Base-by-base conservation (phyloP, 2,797 vertebrate species). In the Macropus fuliginosus region DNA sequence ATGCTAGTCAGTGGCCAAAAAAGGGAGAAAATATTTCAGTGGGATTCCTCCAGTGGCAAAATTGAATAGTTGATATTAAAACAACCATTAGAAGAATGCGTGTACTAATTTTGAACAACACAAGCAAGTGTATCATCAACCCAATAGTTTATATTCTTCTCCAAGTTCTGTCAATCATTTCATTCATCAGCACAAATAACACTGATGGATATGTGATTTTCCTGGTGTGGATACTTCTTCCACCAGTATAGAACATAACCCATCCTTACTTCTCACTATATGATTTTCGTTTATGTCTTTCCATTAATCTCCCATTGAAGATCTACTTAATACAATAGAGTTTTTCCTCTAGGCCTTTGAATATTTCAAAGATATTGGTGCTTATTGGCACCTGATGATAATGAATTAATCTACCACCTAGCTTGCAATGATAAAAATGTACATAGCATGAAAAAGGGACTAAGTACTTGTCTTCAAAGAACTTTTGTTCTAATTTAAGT, bases 381-480 rank as follows among this genome's bases (percentile, higher is more conserved):
- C 62, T 74, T n/a, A 13, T 40, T 81, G 21, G 6, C 24, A 46
- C 28, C 40, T 81, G 74, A 46, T 66, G 31, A 66, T 16, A 66
- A 66, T 34, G 31, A 29, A n/a, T 66, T 66, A n/a, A 66, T 66
- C 59, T 5, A 66, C 21, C 74, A 81, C 40, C 74, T 46, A 46
- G 3, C 18, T 81, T 46, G 8, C 40, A 81, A 14, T 81, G 21
- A 40, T 81, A 81, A 81, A 81, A 81, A 46, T 27, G 2, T 46
- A 46, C 18, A 46, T 81, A 46, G 46, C 18, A 81, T 46, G n/a
- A 81, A 81, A 81, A 46, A 46, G 10, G n/a, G 46, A 81, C 21
- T 46, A 46, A 81, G 21, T 46, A 90, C 50, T 34, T 91, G 31
- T 93, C 14, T 93, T 93, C 95, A 95, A 93, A 13, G 92, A 46